Evolutionary conservation across 2,113 vertebrate genomes (phyloP).

Genomic region (Hippocampus barbouri): DNA sequence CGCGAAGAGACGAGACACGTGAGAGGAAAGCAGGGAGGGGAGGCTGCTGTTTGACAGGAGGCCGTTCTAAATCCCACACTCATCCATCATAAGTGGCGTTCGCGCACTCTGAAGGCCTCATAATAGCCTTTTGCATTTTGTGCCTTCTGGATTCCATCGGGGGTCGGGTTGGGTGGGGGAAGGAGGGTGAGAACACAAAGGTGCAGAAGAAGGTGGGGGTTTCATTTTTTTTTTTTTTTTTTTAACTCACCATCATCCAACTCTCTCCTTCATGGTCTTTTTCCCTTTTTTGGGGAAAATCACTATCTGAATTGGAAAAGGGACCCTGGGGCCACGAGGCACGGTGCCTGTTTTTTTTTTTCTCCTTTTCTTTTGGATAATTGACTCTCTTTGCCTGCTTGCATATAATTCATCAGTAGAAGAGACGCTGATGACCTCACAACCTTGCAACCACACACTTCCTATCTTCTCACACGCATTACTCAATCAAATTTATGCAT

Average conservation of each 20-base stretch:
- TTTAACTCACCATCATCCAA: slow-evolving; percentile 47
- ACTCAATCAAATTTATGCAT: slow-evolving; percentile 45
- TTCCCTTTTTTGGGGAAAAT: slow-evolving; percentile 78
- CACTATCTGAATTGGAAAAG: slow-evolving; percentile 88
- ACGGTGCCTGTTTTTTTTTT: slow-evolving; percentile 73
- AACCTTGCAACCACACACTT: slow-evolving; percentile 55
- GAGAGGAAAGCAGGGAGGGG: slow-evolving; percentile 63
- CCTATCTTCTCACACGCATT: slow-evolving; percentile 33
- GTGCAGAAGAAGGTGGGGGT: slow-evolving; percentile 38
- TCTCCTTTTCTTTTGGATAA: slow-evolving; percentile 81
- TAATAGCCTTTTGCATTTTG: slow-evolving; percentile 73
- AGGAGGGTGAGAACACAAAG: slow-evolving; percentile 11
- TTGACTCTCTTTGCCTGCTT: slow-evolving; percentile 97
- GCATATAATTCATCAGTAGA: slow-evolving; percentile 96
- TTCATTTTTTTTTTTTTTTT: slow-evolving; percentile 32
- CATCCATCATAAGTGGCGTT: slow-evolving; percentile 70
- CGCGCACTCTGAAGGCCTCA: slow-evolving; percentile 57
- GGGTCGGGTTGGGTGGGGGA: slow-evolving; percentile 3
- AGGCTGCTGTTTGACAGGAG: slow-evolving; percentile 59
- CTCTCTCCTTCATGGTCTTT: slow-evolving; percentile 58
- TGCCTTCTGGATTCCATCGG: slow-evolving; percentile 58
- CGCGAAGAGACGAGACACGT: slow-evolving; percentile 71
- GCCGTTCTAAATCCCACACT: slow-evolving; percentile 68
- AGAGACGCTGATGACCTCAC: slow-evolving; percentile 74
- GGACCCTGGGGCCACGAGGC: slow-evolving; percentile 82